Evolutionary conservation across 2,888 invertebrate genomes (phyloP).

Genomic region (Callimorpha dominula): DNA sequence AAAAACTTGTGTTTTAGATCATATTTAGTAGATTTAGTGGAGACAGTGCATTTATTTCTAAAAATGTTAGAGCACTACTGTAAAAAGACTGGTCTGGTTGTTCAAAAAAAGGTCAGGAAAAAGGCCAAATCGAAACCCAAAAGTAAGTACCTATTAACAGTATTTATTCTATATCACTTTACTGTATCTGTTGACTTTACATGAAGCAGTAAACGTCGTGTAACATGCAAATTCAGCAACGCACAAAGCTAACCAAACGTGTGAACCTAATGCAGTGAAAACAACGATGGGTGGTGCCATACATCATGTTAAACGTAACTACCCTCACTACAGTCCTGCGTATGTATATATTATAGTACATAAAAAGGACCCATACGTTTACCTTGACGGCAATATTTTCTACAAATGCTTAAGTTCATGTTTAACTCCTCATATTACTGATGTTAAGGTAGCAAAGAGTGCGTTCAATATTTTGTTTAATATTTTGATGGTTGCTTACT

Average conservation of each 20-base stretch:
- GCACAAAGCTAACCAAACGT: constrained; percentile 21
- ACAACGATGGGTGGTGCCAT: constrained; percentile 45
- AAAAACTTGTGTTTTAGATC: constrained; percentile 84
- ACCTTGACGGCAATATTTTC: neutral
- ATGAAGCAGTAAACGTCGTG: neutral
- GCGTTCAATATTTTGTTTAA: neutral
- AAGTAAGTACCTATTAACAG: constrained; percentile 55
- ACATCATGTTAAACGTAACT: constrained; percentile 33
- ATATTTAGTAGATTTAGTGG: constrained; percentile 95
- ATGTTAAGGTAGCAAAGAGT: neutral
- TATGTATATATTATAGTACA: neutral
- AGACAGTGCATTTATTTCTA: constrained; percentile 95
- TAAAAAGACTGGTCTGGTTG: constrained; percentile 88
- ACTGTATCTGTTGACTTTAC: neutral
- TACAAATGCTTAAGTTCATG: neutral
- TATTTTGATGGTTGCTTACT: neutral
- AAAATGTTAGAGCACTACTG: constrained; percentile 94
- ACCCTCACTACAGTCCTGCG: constrained; percentile 18
- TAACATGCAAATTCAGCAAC: constrained; percentile 15
- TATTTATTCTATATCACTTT: neutral
- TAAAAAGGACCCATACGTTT: neutral
- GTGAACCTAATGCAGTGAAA: constrained; percentile 43
- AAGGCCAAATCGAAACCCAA: constrained; percentile 82
- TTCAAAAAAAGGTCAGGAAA: constrained; percentile 88
- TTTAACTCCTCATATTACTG: neutral